Conservation (phyloP, 2,113 vertebrate species). For the Cephalophus harveyi region DNA sequence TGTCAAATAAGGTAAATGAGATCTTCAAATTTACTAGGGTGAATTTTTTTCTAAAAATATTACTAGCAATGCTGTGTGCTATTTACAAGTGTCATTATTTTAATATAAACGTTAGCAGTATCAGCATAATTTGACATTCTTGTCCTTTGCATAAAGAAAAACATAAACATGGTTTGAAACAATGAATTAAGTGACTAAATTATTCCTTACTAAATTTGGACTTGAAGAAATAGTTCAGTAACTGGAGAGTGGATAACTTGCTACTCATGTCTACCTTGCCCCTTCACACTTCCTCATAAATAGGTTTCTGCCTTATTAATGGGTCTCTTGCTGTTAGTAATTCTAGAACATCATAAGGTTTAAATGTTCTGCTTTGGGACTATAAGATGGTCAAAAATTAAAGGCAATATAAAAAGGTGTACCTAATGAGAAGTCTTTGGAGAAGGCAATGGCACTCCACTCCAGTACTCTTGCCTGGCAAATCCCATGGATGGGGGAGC, state of each 20-base stretch:
- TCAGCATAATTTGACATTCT: neutral
- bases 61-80: neutral
- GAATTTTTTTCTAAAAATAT: neutral
- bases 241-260: neutral
- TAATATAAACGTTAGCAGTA: neutral
- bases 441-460: too few species aligned
- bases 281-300: neutral
- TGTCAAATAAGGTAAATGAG: neutral
- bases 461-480: too few species aligned
- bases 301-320: neutral
- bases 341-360: neutral
- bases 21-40: neutral
- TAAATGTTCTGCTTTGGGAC: neutral
- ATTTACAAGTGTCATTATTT: neutral
- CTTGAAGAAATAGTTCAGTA: neutral
- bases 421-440: neutral
- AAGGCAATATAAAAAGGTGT: neutral
- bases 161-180: neutral
- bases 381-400: neutral
- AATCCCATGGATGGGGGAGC: too few species aligned
- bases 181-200: constrained; percentile 14
- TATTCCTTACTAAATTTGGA: constrained; percentile 17
- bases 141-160: neutral
- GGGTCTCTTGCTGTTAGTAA: neutral
- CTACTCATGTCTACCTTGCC: neutral